These are phyloP conservation scores for Dugesia japonica DNA, from an alignment of 2,888 invertebrate species.

Conservation along the genomic window DNA sequence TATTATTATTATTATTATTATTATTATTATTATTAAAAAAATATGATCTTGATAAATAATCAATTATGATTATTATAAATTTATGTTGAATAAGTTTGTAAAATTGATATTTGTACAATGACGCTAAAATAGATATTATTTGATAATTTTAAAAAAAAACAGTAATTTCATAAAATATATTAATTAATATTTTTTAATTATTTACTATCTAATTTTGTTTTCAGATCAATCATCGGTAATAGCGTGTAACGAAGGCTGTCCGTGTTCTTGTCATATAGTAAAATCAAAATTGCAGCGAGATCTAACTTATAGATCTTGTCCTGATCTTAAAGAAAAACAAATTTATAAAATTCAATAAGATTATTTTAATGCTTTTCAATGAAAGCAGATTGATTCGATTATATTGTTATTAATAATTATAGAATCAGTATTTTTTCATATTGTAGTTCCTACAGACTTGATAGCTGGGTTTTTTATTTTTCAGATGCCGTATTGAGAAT, in stretches of 20 bases:
- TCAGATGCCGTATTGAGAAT: neutral
- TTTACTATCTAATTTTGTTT: neutral
- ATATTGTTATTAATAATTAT: too few species aligned
- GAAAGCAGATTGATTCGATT: neutral
- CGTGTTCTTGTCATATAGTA: neutral
- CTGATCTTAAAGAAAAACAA: neutral
- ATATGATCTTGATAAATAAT: too few species aligned
- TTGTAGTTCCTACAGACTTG: neutral
- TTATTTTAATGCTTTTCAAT: neutral
- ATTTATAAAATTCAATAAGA: neutral
- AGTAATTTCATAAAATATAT: neutral
- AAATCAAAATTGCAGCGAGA: conserved; percentile 14
- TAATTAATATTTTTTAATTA: neutral
- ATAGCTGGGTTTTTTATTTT: neutral
- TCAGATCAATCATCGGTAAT: neutral
- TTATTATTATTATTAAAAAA: too few species aligned
- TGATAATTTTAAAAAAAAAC: neutral
- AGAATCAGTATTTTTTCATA: too few species aligned
- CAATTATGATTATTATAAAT: too few species aligned
- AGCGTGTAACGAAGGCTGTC: neutral
- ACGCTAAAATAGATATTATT: too few species aligned
- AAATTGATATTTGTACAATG: too few species aligned
- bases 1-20: too few species aligned
- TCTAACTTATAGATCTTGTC: neutral
- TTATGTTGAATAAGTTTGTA: too few species aligned